Evolutionary conservation across 2,888 invertebrate genomes (phyloP), one percentile per base, ranked within the genome.

Genomic region (Lamellibrachia satsuma): DNA sequence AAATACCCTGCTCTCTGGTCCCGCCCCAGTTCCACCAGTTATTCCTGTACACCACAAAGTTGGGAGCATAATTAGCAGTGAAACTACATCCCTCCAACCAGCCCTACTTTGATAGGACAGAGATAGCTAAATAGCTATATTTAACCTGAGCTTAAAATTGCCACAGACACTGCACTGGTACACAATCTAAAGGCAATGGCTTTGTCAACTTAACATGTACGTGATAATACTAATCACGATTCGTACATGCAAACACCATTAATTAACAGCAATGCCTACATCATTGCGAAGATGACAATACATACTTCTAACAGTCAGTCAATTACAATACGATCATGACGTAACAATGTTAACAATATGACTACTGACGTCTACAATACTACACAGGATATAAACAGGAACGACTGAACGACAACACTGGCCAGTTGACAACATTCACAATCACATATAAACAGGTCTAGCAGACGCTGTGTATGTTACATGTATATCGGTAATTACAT

Each of bases 51-150:
- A n/a, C 75, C 22, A 15, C 15, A 75, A 75, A 75, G 15, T 75
- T 75, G 75, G 75, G 75, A 75, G 75, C 75, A 75, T 75, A 75
- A 75, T 75, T 75, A 75, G 75, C 75, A 75, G 75, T 75, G 75
- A 75, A 75, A 75, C n/a, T 15, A n/a, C 75, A 22, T 75, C 75
- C 75, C 22, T 75, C 55, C 22, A 22, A 75, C 22, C 22, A 75
- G 22, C 0, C 22, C 75, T 75, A n/a, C 75, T 75, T 75, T 75
- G 75, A 75, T 75, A 75, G 75, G 75, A 75, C 75, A 75, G 75
- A 75, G 75, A 75, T 75, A 75, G 75, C 75, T 75, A 75, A 75
- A 75, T 75, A 75, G 75, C 75, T 75, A 75, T 15, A 75, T 75
- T 75, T 75, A 75, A 75, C 75, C 75, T 75, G 75, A 75, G 75